These are phyloP conservation scores for Crotophaga sulcirostris DNA, from an alignment of 2,113 vertebrate genomes.

Conservation along the genomic window DNA sequence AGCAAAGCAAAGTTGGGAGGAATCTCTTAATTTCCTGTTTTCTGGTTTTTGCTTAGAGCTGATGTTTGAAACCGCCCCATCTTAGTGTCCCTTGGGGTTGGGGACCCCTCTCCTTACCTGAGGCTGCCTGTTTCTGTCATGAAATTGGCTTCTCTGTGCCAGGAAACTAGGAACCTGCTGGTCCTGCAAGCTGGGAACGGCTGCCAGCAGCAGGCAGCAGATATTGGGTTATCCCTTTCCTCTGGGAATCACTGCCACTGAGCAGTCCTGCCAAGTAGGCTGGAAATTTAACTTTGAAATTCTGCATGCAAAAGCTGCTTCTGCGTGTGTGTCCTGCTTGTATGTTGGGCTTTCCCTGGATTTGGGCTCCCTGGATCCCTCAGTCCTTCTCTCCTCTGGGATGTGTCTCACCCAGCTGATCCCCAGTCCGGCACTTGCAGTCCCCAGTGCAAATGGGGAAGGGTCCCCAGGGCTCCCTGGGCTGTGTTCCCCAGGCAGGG, in stretches of 20 bases:
- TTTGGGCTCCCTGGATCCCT: neutral
- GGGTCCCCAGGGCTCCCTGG: neutral
- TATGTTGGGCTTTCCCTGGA: rapidly evolving
- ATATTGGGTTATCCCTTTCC: neutral
- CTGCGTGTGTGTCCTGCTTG: rapidly evolving
- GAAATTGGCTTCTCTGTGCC: neutral
- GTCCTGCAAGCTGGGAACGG: neutral
- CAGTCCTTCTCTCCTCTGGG: neutral
- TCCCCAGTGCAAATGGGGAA: neutral
- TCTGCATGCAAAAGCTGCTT: no score
- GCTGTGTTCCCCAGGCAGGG: no score
- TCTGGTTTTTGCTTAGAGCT: neutral
- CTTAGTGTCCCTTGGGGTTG: rapidly evolving
- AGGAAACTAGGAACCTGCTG: neutral
- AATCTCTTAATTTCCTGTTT: neutral
- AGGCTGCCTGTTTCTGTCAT: neutral
- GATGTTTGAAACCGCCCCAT: rapidly evolving
- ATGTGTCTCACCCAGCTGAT: rapidly evolving
- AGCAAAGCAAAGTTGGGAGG: neutral
- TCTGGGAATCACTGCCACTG: neutral
- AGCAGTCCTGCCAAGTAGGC: no score
- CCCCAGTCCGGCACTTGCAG: neutral
- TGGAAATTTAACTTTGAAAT: neutral
- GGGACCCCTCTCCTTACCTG: neutral
- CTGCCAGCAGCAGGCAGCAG: neutral